phyloP scores from a whole-genome alignment of 2,797 vertebrate species.

The Oreortyx pictus region DNA sequence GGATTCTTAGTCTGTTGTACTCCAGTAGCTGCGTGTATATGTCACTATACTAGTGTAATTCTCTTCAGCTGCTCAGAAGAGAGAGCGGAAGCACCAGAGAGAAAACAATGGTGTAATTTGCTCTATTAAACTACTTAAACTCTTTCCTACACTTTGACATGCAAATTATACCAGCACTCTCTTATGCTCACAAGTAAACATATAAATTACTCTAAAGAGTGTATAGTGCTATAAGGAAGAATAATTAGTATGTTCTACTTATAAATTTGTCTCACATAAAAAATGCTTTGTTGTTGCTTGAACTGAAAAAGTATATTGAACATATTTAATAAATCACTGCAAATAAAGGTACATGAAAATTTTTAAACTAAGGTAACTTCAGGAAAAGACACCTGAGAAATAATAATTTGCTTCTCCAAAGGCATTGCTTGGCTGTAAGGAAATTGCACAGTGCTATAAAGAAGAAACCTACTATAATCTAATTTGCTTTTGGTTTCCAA shows the following conservation, averaged over 20 bases:
- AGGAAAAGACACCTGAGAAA: not conserved
- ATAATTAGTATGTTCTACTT: not conserved
- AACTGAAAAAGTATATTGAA: not conserved
- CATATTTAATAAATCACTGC: not conserved
- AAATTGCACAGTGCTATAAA: not conserved
- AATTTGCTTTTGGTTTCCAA: not conserved
- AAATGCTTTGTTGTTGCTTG: not conserved
- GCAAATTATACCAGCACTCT: not conserved
- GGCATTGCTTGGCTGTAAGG: not conserved
- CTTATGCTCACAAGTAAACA: not conserved
- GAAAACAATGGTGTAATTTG: not conserved
- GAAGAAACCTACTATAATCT: not conserved
- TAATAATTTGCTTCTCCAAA: not conserved
- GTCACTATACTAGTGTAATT: not conserved
- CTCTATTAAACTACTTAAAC: not conserved
- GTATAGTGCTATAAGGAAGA: not conserved
- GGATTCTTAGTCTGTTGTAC: not conserved
- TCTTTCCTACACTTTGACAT: not conserved
- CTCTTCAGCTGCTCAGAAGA: not conserved
- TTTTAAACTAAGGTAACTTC: not conserved
- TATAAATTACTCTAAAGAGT: not conserved
- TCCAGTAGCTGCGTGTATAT: not conserved
- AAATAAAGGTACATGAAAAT: not conserved
- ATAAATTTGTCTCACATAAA: not conserved
- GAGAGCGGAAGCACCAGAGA: not conserved